Evolutionary conservation across 2,113 vertebrate genomes (phyloP).

Genomic region (Rhea americana): DNA sequence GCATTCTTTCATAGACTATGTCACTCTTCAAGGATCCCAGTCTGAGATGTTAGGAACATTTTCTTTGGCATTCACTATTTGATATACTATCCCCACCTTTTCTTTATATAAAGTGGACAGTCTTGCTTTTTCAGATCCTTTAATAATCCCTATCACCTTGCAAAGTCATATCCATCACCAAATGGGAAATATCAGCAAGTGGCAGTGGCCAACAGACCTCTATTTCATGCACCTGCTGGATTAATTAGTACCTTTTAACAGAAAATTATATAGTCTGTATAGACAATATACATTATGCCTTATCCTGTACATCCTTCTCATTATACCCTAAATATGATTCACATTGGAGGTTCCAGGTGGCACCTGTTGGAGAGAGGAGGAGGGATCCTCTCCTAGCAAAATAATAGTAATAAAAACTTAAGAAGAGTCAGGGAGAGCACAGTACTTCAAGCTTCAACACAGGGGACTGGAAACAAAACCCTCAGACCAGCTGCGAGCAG

Average conservation of each 20-base stretch:
- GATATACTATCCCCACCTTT: background rate
- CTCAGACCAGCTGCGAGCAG: rapidly evolving
- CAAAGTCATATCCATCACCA: background rate
- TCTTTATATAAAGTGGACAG: background rate
- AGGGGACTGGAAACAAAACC: no score
- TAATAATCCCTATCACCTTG: background rate
- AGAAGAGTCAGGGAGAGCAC: background rate
- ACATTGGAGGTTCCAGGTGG: background rate
- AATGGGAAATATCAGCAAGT: background rate
- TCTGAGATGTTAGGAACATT: background rate
- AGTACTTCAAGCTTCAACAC: rapidly evolving
- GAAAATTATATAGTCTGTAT: background rate
- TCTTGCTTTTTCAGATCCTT: background rate
- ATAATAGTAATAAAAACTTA: background rate
- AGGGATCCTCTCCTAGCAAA: background rate
- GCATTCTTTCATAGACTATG: background rate
- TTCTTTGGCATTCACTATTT: background rate
- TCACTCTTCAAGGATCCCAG: background rate
- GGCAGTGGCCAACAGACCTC: background rate
- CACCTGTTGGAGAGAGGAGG: background rate
- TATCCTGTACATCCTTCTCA: background rate
- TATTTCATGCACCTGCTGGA: background rate
- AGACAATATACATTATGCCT: background rate
- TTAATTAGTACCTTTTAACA: background rate
- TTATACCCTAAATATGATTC: background rate